A percentile compares a stretch with the other conserved stretches of the same genome.
phyloP scores from a whole-genome alignment of 2,113 vertebrate genomes.

The Sterrhoptilus dennistouni region DNA sequence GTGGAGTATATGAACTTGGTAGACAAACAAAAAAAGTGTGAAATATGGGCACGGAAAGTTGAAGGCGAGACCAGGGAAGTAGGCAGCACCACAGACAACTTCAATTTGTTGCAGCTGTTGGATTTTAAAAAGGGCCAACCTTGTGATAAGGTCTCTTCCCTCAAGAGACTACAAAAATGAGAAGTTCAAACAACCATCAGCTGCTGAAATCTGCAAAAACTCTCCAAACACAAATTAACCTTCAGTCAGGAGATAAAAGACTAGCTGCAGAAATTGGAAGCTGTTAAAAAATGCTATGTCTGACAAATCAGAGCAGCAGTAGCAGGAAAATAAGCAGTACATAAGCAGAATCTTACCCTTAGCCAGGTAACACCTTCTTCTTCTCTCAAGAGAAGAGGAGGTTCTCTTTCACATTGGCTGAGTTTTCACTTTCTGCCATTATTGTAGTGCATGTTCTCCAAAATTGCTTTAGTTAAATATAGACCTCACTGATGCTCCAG shows the following conservation, averaged over 20 bases:
- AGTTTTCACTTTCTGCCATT: neutral
- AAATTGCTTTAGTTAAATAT: conserved; percentile 5
- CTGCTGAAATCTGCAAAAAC: conserved; percentile 43
- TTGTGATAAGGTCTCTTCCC: conserved; percentile 31
- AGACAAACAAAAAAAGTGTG: neutral
- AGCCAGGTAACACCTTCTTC: conserved; percentile 1
- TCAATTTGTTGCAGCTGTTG: conserved; percentile 5
- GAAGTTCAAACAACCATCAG: conserved; percentile 38
- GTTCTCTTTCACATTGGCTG: neutral
- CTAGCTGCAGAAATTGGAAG: conserved; percentile 13
- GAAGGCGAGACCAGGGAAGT: neutral
- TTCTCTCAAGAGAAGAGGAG: neutral
- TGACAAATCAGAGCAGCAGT: conserved; percentile 15
- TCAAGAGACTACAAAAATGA: conserved; percentile 18
- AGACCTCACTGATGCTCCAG: neutral
- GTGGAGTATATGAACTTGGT: neutral
- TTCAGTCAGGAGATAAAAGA: conserved; percentile 58
- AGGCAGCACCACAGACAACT: neutral
- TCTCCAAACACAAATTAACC: conserved; percentile 59
- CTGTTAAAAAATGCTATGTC: neutral
- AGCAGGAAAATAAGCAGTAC: conserved; percentile 39
- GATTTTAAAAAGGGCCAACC: neutral
- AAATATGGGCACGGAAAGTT: neutral
- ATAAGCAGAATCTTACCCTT: neutral
- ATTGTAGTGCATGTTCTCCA: neutral